Percentiles rank a stretch among this genome's conserved stretches.
Conservation (phyloP, 2,113 vertebrate genomes). For the Xiphophorus hellerii region DNA sequence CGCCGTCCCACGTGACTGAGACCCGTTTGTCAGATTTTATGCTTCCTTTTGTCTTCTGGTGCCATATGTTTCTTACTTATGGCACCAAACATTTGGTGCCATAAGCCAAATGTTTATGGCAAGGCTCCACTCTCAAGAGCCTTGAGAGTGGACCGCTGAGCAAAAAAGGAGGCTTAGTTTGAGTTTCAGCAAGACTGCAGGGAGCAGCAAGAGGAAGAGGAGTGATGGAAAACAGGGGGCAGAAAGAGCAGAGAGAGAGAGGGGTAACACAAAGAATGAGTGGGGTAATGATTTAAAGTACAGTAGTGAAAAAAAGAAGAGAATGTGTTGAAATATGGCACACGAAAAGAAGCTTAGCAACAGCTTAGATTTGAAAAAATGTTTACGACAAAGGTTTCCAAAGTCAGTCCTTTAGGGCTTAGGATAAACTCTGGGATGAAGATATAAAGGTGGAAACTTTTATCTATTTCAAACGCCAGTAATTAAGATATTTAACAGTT, state of each 20-base stretch:
- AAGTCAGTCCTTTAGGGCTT: too few relatives aligned
- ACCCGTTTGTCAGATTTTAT: background rate
- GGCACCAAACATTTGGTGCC: too few relatives aligned
- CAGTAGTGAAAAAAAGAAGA: background rate
- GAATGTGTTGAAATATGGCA: background rate
- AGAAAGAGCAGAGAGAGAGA: background rate
- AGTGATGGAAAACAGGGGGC: background rate
- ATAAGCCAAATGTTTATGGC: too few relatives aligned
- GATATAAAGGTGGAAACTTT: too few relatives aligned
- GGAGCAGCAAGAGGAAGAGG: background rate
- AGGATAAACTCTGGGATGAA: too few relatives aligned
- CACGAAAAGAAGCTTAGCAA: background rate
- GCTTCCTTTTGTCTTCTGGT: slow-evolving; percentile 27
- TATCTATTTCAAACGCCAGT: too few relatives aligned
- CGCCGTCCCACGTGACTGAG: slow-evolving; percentile 5
- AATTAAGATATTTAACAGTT: background rate
- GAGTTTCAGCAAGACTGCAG: slow-evolving; percentile 20
- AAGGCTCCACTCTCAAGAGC: too few relatives aligned
- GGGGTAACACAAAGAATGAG: too few relatives aligned
- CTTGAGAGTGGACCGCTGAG: slow-evolving; percentile 22
- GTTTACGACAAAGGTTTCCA: too few relatives aligned
- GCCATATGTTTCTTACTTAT: slow-evolving; percentile 41
- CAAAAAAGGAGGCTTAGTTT: slow-evolving; percentile 13
- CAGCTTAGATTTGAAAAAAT: too few relatives aligned
- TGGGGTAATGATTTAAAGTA: background rate